Percentiles rank a stretch among this genome's conserved stretches.
These are phyloP conservation scores for Beroe ovata DNA, from an alignment of 37 sponge, comb jelly and placozoan species.

Conservation along the genomic window DNA sequence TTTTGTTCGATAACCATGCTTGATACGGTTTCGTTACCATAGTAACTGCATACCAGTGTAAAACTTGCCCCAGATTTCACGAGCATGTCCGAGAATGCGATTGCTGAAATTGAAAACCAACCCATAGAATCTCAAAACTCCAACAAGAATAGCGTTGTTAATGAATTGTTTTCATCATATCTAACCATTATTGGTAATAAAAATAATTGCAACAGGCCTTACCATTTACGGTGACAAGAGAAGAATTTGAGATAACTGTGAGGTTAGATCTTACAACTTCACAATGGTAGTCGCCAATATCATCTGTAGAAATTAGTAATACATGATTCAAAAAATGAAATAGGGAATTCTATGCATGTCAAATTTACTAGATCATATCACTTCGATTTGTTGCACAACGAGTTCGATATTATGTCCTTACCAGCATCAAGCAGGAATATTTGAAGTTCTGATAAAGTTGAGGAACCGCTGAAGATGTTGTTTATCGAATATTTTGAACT, in stretches of 20 bases:
- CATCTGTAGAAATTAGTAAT: not conserved
- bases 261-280: not conserved
- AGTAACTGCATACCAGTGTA: not conserved
- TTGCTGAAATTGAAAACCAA: too few relatives aligned
- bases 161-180: too few relatives aligned
- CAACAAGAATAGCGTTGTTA: too few relatives aligned
- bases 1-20: not conserved
- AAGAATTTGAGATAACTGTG: not conserved
- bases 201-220: too few relatives aligned
- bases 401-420: too few relatives aligned
- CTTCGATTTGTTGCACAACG: too few relatives aligned
- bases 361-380: too few relatives aligned
- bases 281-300: conserved; percentile 5
- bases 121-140: too few relatives aligned
- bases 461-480: not conserved
- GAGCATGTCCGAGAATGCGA: not conserved
- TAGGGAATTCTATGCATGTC: not conserved
- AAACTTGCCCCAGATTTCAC: not conserved
- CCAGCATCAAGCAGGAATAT: not conserved
- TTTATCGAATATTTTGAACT: not conserved
- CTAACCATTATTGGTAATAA: too few relatives aligned
- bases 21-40: not conserved
- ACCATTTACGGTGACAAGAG: conserved; percentile 21
- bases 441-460: not conserved
- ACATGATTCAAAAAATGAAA: not conserved